Percentiles rank a stretch among this genome's conserved stretches.
These are phyloP conservation scores for Conus betulinus DNA, from an alignment of 1,140 invertebrate genomes.

Conservation along the genomic window DNA sequence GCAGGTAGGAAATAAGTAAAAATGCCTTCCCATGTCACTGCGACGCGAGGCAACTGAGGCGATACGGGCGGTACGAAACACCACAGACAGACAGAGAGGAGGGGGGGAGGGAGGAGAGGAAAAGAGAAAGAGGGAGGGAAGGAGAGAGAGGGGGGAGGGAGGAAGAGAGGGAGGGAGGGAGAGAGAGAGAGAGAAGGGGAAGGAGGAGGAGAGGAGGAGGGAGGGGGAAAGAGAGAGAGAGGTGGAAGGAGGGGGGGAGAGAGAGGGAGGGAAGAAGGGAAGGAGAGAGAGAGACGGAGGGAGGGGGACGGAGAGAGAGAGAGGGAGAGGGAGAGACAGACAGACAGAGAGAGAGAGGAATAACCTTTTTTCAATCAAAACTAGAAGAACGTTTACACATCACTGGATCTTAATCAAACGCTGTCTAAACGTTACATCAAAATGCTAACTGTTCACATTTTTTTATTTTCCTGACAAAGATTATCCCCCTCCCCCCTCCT, in stretches of 20 bases:
- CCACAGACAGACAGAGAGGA: not conserved
- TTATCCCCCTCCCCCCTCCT: too few species aligned
- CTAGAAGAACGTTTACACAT: too few species aligned
- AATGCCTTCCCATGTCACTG: too few species aligned
- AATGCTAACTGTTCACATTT: too few species aligned
- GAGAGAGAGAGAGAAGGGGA: not conserved
- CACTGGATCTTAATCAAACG: too few species aligned
- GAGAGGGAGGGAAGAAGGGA: not conserved
- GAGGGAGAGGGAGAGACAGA: not conserved
- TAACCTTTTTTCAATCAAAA: not conserved
- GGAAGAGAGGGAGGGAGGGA: not conserved
- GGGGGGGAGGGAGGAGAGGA: not conserved
- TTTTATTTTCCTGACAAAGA: too few species aligned
- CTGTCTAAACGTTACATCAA: too few species aligned
- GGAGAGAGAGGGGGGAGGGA: not conserved
- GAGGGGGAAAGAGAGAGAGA: not conserved
- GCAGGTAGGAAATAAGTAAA: too few species aligned
- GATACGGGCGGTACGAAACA: too few species aligned
- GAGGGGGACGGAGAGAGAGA: not conserved
- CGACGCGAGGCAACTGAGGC: too few species aligned
- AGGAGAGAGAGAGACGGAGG: not conserved
- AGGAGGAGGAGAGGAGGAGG: not conserved
- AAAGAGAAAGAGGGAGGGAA: not conserved
- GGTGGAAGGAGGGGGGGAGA: not conserved
- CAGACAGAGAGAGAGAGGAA: not conserved